Base-by-base conservation (phyloP, 1,140 invertebrate genomes). In the Trachelipus rathkii region DNA sequence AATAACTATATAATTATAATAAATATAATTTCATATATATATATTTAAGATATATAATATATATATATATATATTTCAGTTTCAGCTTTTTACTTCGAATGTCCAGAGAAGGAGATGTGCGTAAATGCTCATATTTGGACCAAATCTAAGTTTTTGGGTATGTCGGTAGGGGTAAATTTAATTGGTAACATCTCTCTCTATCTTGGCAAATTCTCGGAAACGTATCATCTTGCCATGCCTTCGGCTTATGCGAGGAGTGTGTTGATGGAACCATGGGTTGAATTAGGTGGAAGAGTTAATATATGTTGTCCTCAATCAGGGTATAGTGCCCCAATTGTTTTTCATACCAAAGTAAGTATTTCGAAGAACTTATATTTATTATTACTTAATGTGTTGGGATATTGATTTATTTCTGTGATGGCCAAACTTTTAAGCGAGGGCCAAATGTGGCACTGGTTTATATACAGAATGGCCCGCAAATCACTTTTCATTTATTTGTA, bases 31-130 rank as follows among this genome's bases (percentile, higher is more conserved):
- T 3, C 6, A 33, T 33, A 33, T 33, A 33, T 33, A 33, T 33
- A 33, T 33, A 33, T 33, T 3, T 33, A n/a, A n/a, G n/a, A 33
- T 33, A 33, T 33, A 33, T 33, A 33, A 33, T 33, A 33, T 33
- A 33, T 33, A 33, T 33, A 33, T 33, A 60, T 60, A 43, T 46
- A 7, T 73, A 19, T 76, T 68, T 33, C 97, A 94, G 93, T 98
- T 81, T 97, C 95, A 82, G 96, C 95, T n/a, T 98, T 98, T 87
- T 98, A 98, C 88, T 95, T 95, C 74, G 96, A 98, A 86, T 94
- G 96, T 87, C 90, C 90, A 76, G 90, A 92, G 79, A 96, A 95
- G 85, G 89, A 92, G 79, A 94, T 98, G 71, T 92, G 91, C 84
- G 95, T 98, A 85, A 91, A 93, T 83, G 95, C 95, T 9, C 95